phyloP scores from a whole-genome alignment of 2,888 invertebrate genomes.

The Uropetala carovei region DNA sequence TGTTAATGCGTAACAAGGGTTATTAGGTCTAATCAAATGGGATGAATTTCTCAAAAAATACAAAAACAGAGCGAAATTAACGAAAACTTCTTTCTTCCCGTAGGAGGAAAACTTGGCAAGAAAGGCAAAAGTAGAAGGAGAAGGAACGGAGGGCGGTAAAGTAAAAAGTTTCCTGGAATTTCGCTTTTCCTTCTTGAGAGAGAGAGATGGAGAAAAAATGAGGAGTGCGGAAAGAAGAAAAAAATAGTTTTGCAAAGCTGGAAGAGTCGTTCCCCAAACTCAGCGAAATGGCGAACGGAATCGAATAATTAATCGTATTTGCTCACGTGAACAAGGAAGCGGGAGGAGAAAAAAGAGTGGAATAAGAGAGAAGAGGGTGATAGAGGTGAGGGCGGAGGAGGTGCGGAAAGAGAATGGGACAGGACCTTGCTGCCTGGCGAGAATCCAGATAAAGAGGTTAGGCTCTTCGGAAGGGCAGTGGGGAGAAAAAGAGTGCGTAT shows the following conservation, averaged over 20 bases:
- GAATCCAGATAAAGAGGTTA: constrained; percentile 55
- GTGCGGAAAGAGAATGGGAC: not conserved
- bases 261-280: constrained; percentile 50
- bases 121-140: not conserved
- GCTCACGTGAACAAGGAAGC: constrained; percentile 47
- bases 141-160: constrained; percentile 10
- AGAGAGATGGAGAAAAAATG: not conserved
- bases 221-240: not conserved
- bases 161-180: constrained; percentile 46
- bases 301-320: constrained; percentile 58
- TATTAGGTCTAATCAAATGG: constrained; percentile 4
- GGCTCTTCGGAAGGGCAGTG: constrained; percentile 22
- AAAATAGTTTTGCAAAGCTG: constrained; percentile 40
- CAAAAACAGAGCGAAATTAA: too few species aligned
- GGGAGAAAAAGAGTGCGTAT: not conserved
- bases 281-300: constrained; percentile 50
- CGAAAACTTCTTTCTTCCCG: too few species aligned
- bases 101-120: constrained; percentile 7
- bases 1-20: constrained; percentile 29
- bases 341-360: not conserved
- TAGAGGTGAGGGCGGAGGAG: not conserved
- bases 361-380: not conserved
- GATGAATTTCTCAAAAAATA: not conserved
- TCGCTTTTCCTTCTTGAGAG: constrained; percentile 19
- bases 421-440: constrained; percentile 33